Conservation (phyloP, 2,888 invertebrate genomes). For the Drosophila borealis region DNA sequence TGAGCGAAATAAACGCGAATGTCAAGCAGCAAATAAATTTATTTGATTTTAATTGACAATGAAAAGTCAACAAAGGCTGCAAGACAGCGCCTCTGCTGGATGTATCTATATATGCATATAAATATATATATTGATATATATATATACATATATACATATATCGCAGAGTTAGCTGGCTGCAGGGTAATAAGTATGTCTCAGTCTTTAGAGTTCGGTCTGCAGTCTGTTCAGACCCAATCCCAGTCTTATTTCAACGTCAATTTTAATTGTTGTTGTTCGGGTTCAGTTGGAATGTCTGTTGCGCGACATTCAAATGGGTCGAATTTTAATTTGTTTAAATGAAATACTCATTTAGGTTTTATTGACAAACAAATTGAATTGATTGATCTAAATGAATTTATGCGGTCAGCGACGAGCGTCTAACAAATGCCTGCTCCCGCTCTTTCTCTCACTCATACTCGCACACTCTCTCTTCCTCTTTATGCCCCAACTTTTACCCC, state of each 20-base stretch:
- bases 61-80: constrained; percentile 69
- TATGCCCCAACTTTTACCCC: not conserved
- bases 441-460: not conserved
- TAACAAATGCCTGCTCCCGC: constrained; percentile 28
- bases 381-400: constrained; percentile 86
- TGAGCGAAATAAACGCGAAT: constrained; percentile 48
- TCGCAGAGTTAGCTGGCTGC: constrained; percentile 55
- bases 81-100: constrained; percentile 15
- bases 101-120: constrained; percentile 1
- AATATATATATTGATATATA: not conserved
- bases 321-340: constrained; percentile 85
- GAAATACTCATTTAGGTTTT: constrained; percentile 85
- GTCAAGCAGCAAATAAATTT: constrained; percentile 81
- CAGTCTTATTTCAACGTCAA: constrained; percentile 62
- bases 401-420: constrained; percentile 70
- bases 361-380: constrained; percentile 85
- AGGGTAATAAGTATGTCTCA: constrained; percentile 1
- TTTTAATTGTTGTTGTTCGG: constrained; percentile 73
- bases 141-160: not conserved
- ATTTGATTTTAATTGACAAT: constrained; percentile 83
- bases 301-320: constrained; percentile 82
- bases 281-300: constrained; percentile 65
- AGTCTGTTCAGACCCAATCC: constrained; percentile 20
- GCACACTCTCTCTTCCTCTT: not conserved
- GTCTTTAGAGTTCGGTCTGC: constrained; percentile 11